Conservation (phyloP, 2,888 invertebrate species). For the Ochlodes sylvanus region DNA sequence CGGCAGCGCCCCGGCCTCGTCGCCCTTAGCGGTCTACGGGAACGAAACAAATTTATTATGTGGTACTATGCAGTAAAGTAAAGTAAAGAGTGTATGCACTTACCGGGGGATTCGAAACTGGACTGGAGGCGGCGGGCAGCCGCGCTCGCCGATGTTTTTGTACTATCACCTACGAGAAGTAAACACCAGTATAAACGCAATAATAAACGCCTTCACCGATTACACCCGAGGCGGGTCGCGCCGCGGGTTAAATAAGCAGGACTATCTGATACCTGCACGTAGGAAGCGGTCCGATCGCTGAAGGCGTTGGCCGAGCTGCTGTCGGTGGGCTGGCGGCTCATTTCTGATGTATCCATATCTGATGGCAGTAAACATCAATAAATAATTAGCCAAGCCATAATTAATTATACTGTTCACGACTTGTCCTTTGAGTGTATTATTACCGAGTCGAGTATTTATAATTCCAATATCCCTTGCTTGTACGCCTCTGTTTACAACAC, state of each 20-base stretch:
- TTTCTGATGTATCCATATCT: conserved; percentile 24
- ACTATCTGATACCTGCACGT: conserved; percentile 11
- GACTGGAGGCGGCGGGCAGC: conserved; percentile 23
- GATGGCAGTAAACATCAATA: background rate
- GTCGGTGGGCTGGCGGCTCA: conserved; percentile 17
- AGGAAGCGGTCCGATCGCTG: conserved; percentile 23
- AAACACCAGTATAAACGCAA: too few relatives aligned
- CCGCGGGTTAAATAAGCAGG: too few relatives aligned
- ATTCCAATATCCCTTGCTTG: conserved; percentile 18
- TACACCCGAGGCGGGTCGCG: too few relatives aligned
- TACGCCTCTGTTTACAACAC: conserved; percentile 13
- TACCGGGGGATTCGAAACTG: background rate
- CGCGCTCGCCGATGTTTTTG: conserved; percentile 17
- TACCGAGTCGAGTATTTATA: background rate
- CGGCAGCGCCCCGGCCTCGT: background rate
- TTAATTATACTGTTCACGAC: background rate
- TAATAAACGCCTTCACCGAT: too few relatives aligned
- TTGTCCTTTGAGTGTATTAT: background rate
- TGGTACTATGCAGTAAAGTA: background rate
- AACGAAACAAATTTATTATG: background rate
- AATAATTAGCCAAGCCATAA: background rate
- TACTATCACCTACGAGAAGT: conserved; percentile 14
- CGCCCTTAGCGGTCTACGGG: conserved; percentile 5
- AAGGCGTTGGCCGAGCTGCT: conserved; percentile 1
- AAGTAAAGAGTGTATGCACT: background rate